Evolutionary conservation across 1,140 invertebrate genomes (phyloP).

Genomic region (Rhyacophila brunnea): DNA sequence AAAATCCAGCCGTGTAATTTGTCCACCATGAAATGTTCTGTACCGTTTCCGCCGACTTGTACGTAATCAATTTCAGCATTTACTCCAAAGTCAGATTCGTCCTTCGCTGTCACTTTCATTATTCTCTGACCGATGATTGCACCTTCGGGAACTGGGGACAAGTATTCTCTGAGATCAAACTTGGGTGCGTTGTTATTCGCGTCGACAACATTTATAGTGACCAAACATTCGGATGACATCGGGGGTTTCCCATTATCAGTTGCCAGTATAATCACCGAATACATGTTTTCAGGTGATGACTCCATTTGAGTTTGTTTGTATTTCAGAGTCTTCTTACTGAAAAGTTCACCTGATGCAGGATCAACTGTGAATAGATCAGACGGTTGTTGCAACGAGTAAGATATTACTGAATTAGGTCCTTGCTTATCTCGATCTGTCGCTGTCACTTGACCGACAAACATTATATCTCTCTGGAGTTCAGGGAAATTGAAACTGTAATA

Average conservation of each 20-base stretch:
- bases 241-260: conserved; percentile 92
- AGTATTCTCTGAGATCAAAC: conserved; percentile 71
- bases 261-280: conserved; percentile 80
- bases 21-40: conserved; percentile 75
- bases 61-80: conserved; percentile 86
- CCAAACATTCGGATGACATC: conserved; percentile 78
- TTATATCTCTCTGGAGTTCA: conserved; percentile 74
- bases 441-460: conserved; percentile 84
- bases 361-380: conserved; percentile 90
- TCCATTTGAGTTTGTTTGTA: conserved; percentile 79
- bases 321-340: conserved; percentile 76
- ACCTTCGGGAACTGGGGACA: conserved; percentile 80
- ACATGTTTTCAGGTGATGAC: conserved; percentile 83
- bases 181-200: conserved; percentile 86
- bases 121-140: conserved; percentile 68
- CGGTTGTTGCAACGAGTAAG: conserved; percentile 85
- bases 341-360: conserved; percentile 85
- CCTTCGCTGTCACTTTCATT: conserved; percentile 71
- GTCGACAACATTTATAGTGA: conserved; percentile 86
- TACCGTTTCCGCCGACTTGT: conserved; percentile 74
- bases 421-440: conserved; percentile 89
- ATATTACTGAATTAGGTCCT: conserved; percentile 91
- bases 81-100: conserved; percentile 77
- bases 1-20: conserved; percentile 75
- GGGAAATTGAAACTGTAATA: conserved; percentile 89